These are phyloP conservation scores for Sebastiscus tertius DNA, from an alignment of 2,797 vertebrate genomes.

Conservation along the genomic window DNA sequence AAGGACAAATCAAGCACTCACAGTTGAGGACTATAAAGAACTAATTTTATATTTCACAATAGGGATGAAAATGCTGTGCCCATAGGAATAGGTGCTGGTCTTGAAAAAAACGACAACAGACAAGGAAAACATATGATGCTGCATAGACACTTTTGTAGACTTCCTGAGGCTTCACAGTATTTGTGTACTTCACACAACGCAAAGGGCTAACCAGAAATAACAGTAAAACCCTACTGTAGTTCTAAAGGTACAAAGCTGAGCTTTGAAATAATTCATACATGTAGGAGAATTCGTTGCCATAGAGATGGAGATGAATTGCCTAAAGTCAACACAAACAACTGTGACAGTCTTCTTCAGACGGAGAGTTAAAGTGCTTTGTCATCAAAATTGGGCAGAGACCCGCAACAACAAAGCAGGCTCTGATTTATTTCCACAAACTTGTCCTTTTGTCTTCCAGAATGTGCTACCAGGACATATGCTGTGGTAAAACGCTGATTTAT, in stretches of 20 bases:
- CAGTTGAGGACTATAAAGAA: not conserved
- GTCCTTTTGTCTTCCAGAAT: slow-evolving; percentile 5
- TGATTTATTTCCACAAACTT: not conserved
- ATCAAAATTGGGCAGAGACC: not conserved
- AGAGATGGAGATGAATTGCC: not conserved
- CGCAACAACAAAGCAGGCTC: not conserved
- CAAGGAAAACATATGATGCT: not conserved
- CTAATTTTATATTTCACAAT: not conserved
- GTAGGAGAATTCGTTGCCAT: not conserved
- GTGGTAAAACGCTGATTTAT: slow-evolving; percentile 16
- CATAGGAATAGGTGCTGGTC: not conserved
- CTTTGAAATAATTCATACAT: not conserved
- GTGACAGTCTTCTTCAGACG: not conserved
- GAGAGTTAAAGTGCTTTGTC: not conserved
- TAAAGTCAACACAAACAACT: slow-evolving; percentile 11
- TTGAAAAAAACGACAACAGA: not conserved
- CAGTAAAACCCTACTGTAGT: not conserved
- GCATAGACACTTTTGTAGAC: not conserved
- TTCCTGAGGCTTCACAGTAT: not conserved
- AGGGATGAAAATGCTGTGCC: not conserved
- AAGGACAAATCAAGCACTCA: not conserved
- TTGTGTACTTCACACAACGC: not conserved
- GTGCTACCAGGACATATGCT: not conserved
- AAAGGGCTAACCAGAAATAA: not conserved
- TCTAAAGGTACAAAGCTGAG: not conserved